Percentiles rank a stretch among this genome's conserved stretches.
Evolutionary conservation across 1,140 invertebrate species (phyloP).

Genomic region (Wasmannia auropunctata): DNA sequence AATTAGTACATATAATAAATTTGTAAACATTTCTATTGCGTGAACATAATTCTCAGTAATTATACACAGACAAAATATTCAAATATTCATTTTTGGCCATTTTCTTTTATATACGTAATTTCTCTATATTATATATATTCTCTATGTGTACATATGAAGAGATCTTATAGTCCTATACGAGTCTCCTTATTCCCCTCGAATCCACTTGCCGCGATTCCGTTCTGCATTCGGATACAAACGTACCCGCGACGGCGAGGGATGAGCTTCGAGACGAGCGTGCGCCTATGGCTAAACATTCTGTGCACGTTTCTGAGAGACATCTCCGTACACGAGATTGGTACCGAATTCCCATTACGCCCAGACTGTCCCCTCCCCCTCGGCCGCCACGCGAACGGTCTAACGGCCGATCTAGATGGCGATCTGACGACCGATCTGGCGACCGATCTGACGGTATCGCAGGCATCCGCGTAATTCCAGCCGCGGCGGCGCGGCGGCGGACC

Average conservation of each 20-base stretch:
- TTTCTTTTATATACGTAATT: neutral
- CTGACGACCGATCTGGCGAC: slow-evolving; percentile 48
- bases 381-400: slow-evolving; percentile 50
- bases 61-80: neutral
- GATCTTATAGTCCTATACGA: neutral
- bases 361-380: neutral
- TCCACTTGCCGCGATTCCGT: slow-evolving; percentile 12
- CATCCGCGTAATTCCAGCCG: slow-evolving; percentile 62
- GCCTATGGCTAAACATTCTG: slow-evolving; percentile 46
- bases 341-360: slow-evolving; percentile 64
- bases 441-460: slow-evolving; percentile 33
- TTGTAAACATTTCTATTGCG: neutral
- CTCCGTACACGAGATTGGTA: slow-evolving; percentile 65
- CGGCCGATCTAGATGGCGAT: slow-evolving; percentile 54
- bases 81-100: neutral
- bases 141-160: neutral
- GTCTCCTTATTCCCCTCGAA: neutral
- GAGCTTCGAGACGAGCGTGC: slow-evolving; percentile 24
- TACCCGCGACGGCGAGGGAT: slow-evolving; percentile 1
- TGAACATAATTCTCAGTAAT: neutral
- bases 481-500: neutral
- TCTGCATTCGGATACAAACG: slow-evolving; percentile 4
- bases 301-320: slow-evolving; percentile 64
- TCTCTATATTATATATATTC: neutral
- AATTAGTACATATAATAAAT: neutral